A percentile compares a stretch with the other conserved stretches of the same genome.
Conservation (phyloP, 2,797 vertebrate species). For the Xenentodon cancila region DNA sequence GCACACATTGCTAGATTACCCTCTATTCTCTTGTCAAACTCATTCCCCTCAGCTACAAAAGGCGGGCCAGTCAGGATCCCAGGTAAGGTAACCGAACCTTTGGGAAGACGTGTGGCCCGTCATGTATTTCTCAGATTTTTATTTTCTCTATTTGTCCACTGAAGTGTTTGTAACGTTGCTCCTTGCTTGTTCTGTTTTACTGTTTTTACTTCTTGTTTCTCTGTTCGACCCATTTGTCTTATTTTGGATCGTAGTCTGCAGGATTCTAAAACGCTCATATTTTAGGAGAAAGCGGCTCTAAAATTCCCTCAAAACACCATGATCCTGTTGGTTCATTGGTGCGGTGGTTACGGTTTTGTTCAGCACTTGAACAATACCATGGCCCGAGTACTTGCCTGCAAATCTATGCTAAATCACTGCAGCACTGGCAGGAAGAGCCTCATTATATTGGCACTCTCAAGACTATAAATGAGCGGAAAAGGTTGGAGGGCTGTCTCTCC, state of each 20-base stretch:
- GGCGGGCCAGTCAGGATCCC: conserved; percentile 83
- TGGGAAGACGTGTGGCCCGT: conserved; percentile 72
- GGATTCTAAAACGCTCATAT: conserved; percentile 76
- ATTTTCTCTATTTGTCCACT: conserved; percentile 59
- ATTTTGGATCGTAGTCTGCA: conserved; percentile 69
- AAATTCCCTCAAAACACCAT: conserved; percentile 38
- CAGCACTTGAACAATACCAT: conserved; percentile 40
- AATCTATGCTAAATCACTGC: conserved; percentile 63
- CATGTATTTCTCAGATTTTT: conserved; percentile 66
- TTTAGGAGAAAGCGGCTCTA: conserved; percentile 30
- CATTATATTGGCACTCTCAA: conserved; percentile 55
- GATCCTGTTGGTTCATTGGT: conserved; percentile 35
- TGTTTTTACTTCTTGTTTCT: conserved; percentile 62
- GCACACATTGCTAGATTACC: conserved; percentile 82
- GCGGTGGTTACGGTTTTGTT: conserved; percentile 27
- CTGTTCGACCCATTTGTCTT: conserved; percentile 72
- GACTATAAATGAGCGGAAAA: conserved; percentile 63
- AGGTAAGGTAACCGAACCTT: conserved; percentile 83
- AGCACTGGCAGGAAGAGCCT: conserved; percentile 54
- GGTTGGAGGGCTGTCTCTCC: conserved; percentile 62
- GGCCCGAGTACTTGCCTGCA: conserved; percentile 35
- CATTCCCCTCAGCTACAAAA: conserved; percentile 87
- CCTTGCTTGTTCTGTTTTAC: conserved; percentile 58
- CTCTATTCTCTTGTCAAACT: conserved; percentile 89
- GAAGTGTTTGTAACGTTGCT: conserved; percentile 69